Evolutionary conservation across 2,797 vertebrate genomes (phyloP), one percentile per base, ranked within the genome.

Genomic region (Gallinago solitaria): DNA sequence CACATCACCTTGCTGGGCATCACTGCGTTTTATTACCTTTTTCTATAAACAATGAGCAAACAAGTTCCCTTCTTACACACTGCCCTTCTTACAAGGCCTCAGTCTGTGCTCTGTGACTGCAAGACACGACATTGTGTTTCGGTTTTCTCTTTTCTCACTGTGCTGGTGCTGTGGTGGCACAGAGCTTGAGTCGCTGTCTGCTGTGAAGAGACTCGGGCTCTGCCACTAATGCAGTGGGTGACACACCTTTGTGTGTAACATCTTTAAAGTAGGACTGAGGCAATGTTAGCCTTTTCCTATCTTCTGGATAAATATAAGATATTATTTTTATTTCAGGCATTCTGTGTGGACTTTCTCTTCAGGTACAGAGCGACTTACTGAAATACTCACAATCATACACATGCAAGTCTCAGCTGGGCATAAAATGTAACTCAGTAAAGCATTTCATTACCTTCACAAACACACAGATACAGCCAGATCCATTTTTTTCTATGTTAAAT

Each of bases 1-100:
- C 92, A 96, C 96, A 97, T 98, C 97, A 98, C 98, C 98, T 98
- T 96, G 95, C 95, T 95, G 96, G 97, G 96, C 87, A 86, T 89
- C 73, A 11, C 0, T 92, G 79, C 59, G 4, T 84, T 94, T 94
- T 92, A 89, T 61, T 77, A 27, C 47, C 61, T 57, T 80, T 84
- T 85, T 65, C 68, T 54, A 30, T 37, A 64, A 91, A 83, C 74
- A 64, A 7, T 5, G 77, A 93, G 63, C 71, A 80, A 82, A 88
- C 74, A 61, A 39, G 47, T 60, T 27, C 54, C 5, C 23, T 76
- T 87, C 57, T 59, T 80, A 67, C 77, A 79, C n/a, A 9, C 13
- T 32, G 19, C 65, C 68, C 35, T 39, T 59, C 51, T 47, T 30
- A 56, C 12, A 71, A 30, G 74, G 97, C 85, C 97, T 57, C 41